Evolutionary conservation across 2,888 invertebrate genomes (phyloP), one percentile per base, ranked within the genome.

Genomic region (Ophioninae sp.): DNA sequence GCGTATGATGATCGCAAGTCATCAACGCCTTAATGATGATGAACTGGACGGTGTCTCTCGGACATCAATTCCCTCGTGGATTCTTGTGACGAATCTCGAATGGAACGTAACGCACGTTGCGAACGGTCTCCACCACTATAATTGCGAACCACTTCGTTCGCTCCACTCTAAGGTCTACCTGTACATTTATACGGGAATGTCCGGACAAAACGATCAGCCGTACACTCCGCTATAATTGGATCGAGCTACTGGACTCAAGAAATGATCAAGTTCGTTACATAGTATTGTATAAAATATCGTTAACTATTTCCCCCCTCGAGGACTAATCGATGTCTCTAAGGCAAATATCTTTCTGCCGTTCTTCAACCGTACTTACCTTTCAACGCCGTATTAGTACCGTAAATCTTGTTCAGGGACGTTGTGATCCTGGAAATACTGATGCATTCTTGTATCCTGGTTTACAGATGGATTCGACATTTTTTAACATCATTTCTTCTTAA

Each of bases 1-100:
- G 79, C 64, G 64, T 72, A 85, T 81, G 85, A 88, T 87, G 87
- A 88, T 89, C 86, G 88, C 78, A 75, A 83, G 88, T 89, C 88
- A 89, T 89, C 88, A 88, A 88, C 87, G 87, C 21, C 87, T 88
- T 90, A 90, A 91, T 90, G 90, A 90, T 88, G 88, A 88, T 88
- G 87, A 88, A 87, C 86, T 84, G 83, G 83, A 75, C 41, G 50
- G 44, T 44, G 64, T 72, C 41, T 59, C 67, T 44, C 23, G 30
- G 21, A 30, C 73, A 62, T 44, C 41, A 76, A 44, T 68, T 76
- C 41, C 7, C 67, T 41, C 61, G 65, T 67, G 69, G 79, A 82
- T 79, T 69, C 74, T 74, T 79, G 79, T 75, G 79, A 82, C 82
- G 82, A 82, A 82, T 79, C 79, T 68, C 30, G 72, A 77, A 61